phyloP scores from a whole-genome alignment of 2,113 vertebrate species.

The Centropus unirufus region DNA sequence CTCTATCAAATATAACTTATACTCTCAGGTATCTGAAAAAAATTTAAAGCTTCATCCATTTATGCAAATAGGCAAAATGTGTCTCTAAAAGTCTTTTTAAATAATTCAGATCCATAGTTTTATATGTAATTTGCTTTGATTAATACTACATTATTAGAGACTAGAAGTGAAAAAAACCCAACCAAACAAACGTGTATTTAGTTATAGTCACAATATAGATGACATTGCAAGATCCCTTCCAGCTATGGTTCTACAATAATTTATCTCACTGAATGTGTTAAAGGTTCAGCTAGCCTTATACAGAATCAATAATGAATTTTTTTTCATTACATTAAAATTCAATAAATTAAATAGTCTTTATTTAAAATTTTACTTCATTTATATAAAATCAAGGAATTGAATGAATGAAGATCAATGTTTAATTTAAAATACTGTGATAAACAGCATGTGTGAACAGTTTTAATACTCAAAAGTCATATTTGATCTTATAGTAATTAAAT shows the following conservation, averaged over 20 bases:
- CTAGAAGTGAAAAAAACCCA: not conserved
- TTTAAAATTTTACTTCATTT: not conserved
- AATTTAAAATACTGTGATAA: not conserved
- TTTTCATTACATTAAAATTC: not conserved
- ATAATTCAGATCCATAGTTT: not conserved
- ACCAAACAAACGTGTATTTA: not conserved
- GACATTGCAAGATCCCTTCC: not conserved
- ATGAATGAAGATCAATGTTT: not conserved
- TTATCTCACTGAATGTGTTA: not conserved
- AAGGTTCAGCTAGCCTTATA: not conserved
- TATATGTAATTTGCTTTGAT: not conserved
- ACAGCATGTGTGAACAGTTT: not conserved
- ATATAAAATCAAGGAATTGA: not conserved
- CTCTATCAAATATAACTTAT: not conserved
- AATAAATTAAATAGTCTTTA: not conserved
- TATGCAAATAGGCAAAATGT: not conserved
- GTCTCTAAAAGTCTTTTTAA: not conserved
- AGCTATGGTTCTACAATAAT: not conserved
- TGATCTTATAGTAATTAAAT: not conserved
- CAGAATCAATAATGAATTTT: not conserved
- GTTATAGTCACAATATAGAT: not conserved
- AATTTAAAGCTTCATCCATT: not conserved
- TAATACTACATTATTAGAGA: not conserved
- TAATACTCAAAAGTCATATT: not conserved
- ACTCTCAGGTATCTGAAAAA: not conserved